These are phyloP conservation scores for Chauna torquata DNA, from an alignment of 2,113 vertebrate genomes.

Conservation along the genomic window DNA sequence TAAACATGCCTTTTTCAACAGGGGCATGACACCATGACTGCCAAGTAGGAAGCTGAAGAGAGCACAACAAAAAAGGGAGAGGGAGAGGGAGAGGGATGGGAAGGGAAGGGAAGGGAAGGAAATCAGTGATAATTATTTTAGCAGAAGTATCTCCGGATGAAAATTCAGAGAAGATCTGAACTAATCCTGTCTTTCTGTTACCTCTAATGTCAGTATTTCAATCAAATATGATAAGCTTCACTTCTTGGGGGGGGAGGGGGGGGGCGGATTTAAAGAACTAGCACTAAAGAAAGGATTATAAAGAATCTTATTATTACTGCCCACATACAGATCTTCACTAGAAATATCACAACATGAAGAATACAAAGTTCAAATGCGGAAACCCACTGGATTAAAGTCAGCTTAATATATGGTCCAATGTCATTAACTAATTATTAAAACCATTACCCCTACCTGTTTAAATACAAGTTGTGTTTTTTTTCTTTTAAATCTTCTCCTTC, in stretches of 20 bases:
- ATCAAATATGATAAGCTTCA: neutral
- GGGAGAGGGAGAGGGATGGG: rapidly evolving
- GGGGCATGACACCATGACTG: neutral
- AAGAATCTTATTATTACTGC: neutral
- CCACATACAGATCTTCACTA: neutral
- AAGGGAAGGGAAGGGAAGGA: too few species aligned
- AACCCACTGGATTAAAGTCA: neutral
- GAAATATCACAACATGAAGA: neutral
- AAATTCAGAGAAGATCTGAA: neutral
- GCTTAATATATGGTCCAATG: neutral
- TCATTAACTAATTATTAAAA: neutral
- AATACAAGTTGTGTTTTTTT: too few species aligned
- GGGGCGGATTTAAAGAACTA: neutral
- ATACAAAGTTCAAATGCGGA: neutral
- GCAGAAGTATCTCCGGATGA: neutral
- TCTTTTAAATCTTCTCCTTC: neutral
- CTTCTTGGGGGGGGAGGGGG: too few species aligned
- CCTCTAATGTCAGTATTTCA: neutral
- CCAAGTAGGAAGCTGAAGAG: neutral
- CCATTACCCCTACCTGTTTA: neutral
- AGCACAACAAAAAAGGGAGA: neutral
- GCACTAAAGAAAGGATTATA: neutral
- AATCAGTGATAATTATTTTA: neutral
- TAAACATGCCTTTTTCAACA: neutral
- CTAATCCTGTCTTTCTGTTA: neutral